Conservation (phyloP, 1,140 invertebrate species). For the Subanguina moxae region DNA sequence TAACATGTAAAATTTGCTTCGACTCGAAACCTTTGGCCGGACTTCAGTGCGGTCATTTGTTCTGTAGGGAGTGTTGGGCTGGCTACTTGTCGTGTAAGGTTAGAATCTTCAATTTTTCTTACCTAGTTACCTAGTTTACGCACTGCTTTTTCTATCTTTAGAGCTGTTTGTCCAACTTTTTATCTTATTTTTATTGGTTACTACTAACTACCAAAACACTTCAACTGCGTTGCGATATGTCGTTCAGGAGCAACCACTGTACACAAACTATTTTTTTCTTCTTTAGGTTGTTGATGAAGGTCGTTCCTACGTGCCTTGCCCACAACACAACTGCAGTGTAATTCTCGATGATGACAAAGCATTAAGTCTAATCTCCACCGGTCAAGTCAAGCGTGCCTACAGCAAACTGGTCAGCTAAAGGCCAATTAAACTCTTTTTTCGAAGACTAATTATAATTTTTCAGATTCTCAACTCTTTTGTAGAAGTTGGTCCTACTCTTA, state of each 20-base stretch:
- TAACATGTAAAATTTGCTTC: conserved; percentile 27
- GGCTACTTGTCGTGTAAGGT: conserved; percentile 35
- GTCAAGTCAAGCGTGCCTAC: conserved; percentile 64
- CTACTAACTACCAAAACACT: no score
- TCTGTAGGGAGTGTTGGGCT: conserved; percentile 36
- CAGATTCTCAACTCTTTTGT: conserved; percentile 97
- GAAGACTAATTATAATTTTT: conserved; percentile 65
- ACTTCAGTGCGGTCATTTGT: conserved; percentile 33
- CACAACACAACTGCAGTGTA: conserved; percentile 34
- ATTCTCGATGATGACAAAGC: conserved; percentile 39
- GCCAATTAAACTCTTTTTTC: no score
- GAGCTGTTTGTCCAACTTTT: no score
- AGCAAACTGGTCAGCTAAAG: conserved; percentile 97
- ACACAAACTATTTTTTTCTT: no score
- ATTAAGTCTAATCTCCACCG: conserved; percentile 10
- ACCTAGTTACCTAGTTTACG: no score
- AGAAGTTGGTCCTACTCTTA: conserved; percentile 67
- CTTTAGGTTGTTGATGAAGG: no score
- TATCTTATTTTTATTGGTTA: no score
- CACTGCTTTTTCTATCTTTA: no score
- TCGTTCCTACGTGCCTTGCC: conserved; percentile 35
- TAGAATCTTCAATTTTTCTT: background rate
- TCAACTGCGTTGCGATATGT: no score
- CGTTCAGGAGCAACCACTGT: no score
- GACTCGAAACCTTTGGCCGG: conserved; percentile 17